These are phyloP conservation scores for Oxyura jamaicensis DNA, from an alignment of 2,113 vertebrate species.

Conservation along the genomic window DNA sequence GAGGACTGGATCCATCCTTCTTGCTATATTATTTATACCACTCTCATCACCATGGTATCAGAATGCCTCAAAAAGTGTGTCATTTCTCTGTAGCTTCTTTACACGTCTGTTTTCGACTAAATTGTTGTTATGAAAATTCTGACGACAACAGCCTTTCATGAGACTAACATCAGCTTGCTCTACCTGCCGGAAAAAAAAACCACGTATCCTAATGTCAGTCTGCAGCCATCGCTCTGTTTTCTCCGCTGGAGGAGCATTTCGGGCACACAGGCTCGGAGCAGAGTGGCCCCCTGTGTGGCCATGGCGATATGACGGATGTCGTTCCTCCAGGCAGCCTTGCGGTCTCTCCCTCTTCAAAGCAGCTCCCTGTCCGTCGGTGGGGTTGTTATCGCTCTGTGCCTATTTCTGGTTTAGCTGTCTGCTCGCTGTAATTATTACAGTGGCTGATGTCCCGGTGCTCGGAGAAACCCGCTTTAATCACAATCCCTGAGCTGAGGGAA, in stretches of 20 bases:
- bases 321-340: background rate
- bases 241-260: background rate
- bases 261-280: background rate
- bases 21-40: background rate
- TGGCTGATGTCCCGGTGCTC: background rate
- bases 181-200: background rate
- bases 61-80: background rate
- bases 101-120: background rate
- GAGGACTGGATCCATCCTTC: background rate
- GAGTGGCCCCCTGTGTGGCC: background rate
- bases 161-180: background rate
- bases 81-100: background rate
- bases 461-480: background rate
- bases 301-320: background rate
- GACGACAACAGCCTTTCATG: background rate
- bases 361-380: background rate
- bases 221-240: fast-evolving
- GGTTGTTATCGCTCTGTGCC: background rate
- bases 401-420: background rate
- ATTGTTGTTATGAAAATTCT: background rate
- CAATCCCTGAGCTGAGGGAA: background rate
- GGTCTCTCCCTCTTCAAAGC: background rate
- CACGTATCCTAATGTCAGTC: background rate
- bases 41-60: background rate
- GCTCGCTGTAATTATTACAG: background rate